Conservation (phyloP, 2,888 invertebrate species). For the Cetonia aurata region DNA sequence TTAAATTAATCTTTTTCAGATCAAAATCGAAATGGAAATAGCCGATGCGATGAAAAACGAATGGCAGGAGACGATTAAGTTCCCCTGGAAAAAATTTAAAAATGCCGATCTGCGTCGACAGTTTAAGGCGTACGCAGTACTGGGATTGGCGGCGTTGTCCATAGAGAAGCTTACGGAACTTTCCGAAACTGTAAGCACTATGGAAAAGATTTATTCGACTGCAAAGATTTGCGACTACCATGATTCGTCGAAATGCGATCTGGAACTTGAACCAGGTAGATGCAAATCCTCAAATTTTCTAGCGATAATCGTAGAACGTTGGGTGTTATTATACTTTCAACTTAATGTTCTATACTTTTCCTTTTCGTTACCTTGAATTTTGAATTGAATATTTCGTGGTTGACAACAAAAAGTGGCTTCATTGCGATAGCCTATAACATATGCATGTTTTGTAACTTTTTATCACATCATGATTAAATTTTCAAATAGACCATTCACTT, state of each 20-base stretch:
- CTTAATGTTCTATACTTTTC: no score
- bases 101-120: slow-evolving; percentile 79
- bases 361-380: no score
- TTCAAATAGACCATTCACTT: no score
- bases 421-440: no score
- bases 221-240: slow-evolving; percentile 83
- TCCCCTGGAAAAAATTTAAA: slow-evolving; percentile 79
- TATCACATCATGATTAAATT: no score
- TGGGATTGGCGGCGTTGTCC: slow-evolving; percentile 80
- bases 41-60: slow-evolving; percentile 73
- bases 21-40: slow-evolving; percentile 63
- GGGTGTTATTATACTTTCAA: no score
- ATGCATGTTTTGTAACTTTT: no score
- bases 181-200: slow-evolving; percentile 75
- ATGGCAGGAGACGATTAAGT: slow-evolving; percentile 77
- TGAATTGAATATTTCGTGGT: no score
- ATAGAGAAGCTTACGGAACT: slow-evolving; percentile 75
- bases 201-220: slow-evolving; percentile 83
- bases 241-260: slow-evolving; percentile 74
- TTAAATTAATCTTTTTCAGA: slow-evolving; percentile 54
- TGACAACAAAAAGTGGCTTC: no score
- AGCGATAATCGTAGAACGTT: no score
- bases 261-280: slow-evolving; percentile 81
- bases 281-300: no score
- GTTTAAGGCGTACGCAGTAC: slow-evolving; percentile 78